Evolutionary conservation across 2,113 vertebrate species (phyloP).

Genomic region (Cacatua alba): DNA sequence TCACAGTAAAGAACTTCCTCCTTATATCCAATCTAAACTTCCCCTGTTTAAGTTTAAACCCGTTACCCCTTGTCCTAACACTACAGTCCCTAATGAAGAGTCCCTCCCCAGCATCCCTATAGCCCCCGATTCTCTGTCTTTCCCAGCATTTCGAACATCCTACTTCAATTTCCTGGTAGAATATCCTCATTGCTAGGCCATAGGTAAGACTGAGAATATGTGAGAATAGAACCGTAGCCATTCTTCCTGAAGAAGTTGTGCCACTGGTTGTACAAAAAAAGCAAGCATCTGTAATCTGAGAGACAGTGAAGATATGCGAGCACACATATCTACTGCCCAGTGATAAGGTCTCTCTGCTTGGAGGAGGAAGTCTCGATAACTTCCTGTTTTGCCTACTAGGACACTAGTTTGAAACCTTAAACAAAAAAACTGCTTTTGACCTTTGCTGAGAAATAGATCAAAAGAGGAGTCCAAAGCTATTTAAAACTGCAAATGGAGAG

Average conservation of each 20-base stretch:
- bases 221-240: not conserved
- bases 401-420: not conserved
- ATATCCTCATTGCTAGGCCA: not conserved
- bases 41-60: too few species aligned
- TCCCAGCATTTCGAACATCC: not conserved
- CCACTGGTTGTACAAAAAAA: not conserved
- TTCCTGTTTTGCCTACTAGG: not conserved
- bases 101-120: too few species aligned
- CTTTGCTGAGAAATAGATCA: slow-evolving; percentile 18
- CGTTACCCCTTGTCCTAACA: too few species aligned
- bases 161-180: not conserved
- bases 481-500: slow-evolving; percentile 15
- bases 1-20: too few species aligned
- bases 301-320: not conserved
- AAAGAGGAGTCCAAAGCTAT: not conserved
- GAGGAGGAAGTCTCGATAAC: not conserved
- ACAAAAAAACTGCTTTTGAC: not conserved
- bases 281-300: not conserved
- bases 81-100: too few species aligned
- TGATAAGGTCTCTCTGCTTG: not conserved
- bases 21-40: too few species aligned
- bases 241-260: not conserved
- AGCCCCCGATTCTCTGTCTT: not conserved
- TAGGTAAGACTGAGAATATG: not conserved
- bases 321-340: not conserved